These are phyloP conservation scores for Excalfactoria chinensis DNA, from an alignment of 2,113 vertebrate species.

Conservation along the genomic window DNA sequence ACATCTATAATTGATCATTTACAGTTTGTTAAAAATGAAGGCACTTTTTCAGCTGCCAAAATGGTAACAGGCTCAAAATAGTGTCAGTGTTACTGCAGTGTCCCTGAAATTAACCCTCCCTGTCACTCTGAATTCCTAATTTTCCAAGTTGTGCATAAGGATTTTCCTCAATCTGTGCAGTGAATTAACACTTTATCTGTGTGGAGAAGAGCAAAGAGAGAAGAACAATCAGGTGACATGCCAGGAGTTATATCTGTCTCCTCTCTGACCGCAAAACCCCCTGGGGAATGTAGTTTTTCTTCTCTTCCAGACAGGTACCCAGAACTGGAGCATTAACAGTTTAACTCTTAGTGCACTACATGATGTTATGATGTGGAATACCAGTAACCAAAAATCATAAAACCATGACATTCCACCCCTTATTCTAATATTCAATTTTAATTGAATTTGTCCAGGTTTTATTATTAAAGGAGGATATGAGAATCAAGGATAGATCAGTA, in stretches of 20 bases:
- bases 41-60: constrained; percentile 17
- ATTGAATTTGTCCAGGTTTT: not conserved
- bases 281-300: no score
- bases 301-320: no score
- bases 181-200: not conserved
- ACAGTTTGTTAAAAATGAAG: constrained; percentile 22
- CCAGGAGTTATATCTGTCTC: no score
- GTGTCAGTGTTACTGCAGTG: not conserved
- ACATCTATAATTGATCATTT: constrained; percentile 68
- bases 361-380: no score
- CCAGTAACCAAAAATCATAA: no score
- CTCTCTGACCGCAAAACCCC: no score
- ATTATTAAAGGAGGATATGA: not conserved
- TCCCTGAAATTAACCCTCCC: constrained; percentile 4
- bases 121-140: not conserved
- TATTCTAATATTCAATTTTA: not conserved
- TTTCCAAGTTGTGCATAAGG: not conserved
- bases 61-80: constrained; percentile 34
- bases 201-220: not conserved
- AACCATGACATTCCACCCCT: no score
- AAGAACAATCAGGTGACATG: no score
- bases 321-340: no score
- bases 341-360: no score
- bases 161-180: not conserved
- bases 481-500: not conserved